Evolutionary conservation across 2,888 invertebrate species (phyloP).

Genomic region (Dioctria linearis): DNA sequence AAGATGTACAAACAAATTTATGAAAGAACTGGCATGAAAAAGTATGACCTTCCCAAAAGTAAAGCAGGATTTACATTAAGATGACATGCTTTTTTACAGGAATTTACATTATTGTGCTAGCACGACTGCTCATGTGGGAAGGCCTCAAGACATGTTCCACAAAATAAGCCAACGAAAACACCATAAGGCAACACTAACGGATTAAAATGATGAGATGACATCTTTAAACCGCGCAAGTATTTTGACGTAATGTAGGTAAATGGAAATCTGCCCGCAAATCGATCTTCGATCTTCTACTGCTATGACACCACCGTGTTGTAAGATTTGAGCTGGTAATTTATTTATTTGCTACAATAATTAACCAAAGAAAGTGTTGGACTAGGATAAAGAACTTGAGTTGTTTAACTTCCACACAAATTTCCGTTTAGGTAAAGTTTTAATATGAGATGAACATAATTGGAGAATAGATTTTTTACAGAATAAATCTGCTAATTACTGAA

Average conservation of each 20-base stretch:
- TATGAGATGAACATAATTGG: too few relatives aligned
- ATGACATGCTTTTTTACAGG: too few relatives aligned
- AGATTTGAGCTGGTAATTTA: not conserved
- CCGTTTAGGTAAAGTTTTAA: not conserved
- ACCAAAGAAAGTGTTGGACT: not conserved
- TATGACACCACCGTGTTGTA: not conserved
- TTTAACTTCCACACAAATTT: not conserved
- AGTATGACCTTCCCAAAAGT: too few relatives aligned
- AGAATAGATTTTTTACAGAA: not conserved
- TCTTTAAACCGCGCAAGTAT: constrained; percentile 34
- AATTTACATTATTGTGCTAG: too few relatives aligned
- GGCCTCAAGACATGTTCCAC: too few relatives aligned
- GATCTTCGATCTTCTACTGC: constrained; percentile 32
- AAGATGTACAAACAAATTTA: too few relatives aligned
- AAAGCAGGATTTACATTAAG: too few relatives aligned
- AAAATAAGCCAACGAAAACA: too few relatives aligned
- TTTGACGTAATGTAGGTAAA: constrained; percentile 24
- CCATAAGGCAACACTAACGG: too few relatives aligned
- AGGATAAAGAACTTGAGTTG: not conserved
- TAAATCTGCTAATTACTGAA: too few relatives aligned
- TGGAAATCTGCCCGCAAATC: not conserved
- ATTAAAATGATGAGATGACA: constrained; percentile 4
- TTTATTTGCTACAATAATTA: not conserved
- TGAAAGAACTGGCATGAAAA: too few relatives aligned
- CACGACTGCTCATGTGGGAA: too few relatives aligned